Percentiles rank a stretch among this genome's conserved stretches.
These are phyloP conservation scores for Orchesella flavescens DNA, from an alignment of 2,888 invertebrate genomes.

Conservation along the genomic window DNA sequence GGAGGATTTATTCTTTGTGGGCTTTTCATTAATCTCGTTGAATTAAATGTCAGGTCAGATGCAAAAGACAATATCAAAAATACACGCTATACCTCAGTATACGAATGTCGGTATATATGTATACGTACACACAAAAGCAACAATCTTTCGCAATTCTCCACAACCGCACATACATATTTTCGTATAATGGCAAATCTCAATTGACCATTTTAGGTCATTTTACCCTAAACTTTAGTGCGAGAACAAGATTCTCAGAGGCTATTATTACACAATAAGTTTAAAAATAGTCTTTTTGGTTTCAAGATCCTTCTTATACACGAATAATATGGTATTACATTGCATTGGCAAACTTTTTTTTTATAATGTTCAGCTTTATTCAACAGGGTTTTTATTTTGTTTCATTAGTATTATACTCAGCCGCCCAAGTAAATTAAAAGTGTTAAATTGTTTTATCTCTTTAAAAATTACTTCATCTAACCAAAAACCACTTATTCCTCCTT, in stretches of 20 bases:
- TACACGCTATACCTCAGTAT: not conserved
- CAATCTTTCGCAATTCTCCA: not conserved
- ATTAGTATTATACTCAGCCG: too few relatives aligned
- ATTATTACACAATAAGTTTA: not conserved
- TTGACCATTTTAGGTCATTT: not conserved
- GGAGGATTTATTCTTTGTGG: constrained; percentile 51
- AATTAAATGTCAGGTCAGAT: constrained; percentile 51
- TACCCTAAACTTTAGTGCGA: not conserved
- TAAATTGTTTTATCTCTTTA: constrained; percentile 48
- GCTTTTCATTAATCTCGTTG: constrained; percentile 49
- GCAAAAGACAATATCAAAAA: not conserved
- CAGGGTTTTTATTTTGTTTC: too few relatives aligned
- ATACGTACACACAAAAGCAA: not conserved
- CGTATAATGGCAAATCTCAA: not conserved
- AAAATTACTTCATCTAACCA: constrained; percentile 46
- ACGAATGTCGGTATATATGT: too few relatives aligned
- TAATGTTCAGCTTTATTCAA: too few relatives aligned
- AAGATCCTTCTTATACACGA: too few relatives aligned
- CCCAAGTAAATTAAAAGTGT: constrained; percentile 15
- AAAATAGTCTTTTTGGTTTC: too few relatives aligned
- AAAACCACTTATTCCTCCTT: constrained; percentile 22
- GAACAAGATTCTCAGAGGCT: not conserved
- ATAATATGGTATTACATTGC: too few relatives aligned
- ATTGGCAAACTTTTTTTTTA: too few relatives aligned
- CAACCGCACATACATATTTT: not conserved